Evolutionary conservation across 1,140 invertebrate species (phyloP).

Genomic region (Acromyrmex charruanus): DNA sequence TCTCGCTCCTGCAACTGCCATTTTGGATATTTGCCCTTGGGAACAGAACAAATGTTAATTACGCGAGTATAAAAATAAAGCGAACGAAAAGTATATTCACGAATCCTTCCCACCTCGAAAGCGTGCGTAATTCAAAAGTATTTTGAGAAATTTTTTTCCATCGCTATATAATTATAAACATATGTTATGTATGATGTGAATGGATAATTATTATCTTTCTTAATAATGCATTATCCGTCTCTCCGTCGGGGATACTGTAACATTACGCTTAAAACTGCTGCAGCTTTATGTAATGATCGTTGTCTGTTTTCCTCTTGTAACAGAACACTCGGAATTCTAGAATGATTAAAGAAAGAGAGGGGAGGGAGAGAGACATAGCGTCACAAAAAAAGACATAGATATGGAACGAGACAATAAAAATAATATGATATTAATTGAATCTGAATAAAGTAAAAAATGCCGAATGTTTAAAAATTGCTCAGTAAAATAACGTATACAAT

Average conservation of each 20-base stretch:
- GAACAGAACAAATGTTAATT: constrained; percentile 39
- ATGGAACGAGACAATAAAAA: background rate
- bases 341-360: background rate
- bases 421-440: background rate
- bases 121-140: constrained; percentile 13
- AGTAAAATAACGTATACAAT: constrained; percentile 11
- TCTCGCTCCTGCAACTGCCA: constrained; percentile 55
- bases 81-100: background rate
- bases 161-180: background rate
- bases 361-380: background rate
- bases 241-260: constrained; percentile 46
- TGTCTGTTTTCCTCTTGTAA: constrained; percentile 62
- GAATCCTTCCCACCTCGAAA: background rate
- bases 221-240: constrained; percentile 45
- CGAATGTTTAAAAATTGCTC: constrained; percentile 34
- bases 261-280: constrained; percentile 58
- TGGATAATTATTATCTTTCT: constrained; percentile 62
- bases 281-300: constrained; percentile 68
- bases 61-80: background rate
- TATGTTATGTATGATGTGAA: background rate
- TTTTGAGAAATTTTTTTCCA: constrained; percentile 11
- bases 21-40: constrained; percentile 40
- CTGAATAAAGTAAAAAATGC: background rate
- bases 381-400: constrained; percentile 13
- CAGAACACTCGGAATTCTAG: constrained; percentile 39